Conservation (phyloP, 2,888 invertebrate genomes). For the Sarcophaga carnaria region DNA sequence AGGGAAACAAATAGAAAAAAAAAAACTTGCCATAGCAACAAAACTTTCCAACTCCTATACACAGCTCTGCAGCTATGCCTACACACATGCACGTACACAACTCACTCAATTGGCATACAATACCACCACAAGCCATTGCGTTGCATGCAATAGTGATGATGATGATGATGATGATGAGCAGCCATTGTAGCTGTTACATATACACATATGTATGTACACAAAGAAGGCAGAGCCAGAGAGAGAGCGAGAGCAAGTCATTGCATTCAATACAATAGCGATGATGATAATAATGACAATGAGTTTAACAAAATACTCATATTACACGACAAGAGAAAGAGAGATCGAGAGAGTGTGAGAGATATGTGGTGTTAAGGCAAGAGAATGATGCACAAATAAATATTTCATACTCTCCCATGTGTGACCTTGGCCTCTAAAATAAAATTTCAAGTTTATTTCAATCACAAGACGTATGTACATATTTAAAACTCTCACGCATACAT, state of each 20-base stretch:
- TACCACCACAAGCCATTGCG: not conserved
- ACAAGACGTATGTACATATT: not conserved
- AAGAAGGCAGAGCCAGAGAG: no score
- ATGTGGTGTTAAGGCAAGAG: no score
- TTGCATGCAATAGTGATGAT: slow-evolving; percentile 12
- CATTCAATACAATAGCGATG: no score
- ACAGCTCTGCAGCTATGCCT: slow-evolving; percentile 5
- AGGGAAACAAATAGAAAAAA: not conserved
- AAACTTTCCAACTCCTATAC: slow-evolving; percentile 33
- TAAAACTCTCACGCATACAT: slow-evolving; percentile 4
- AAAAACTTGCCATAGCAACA: slow-evolving; percentile 65
- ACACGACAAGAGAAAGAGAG: no score
- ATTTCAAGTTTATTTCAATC: slow-evolving; percentile 66
- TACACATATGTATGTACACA: not conserved
- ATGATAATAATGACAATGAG: no score
- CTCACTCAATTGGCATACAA: slow-evolving; percentile 31
- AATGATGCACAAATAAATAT: slow-evolving; percentile 27
- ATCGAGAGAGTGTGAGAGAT: no score
- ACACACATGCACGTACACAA: slow-evolving; percentile 15
- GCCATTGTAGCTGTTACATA: not conserved
- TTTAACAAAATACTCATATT: no score
- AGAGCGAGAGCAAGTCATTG: no score
- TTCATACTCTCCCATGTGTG: slow-evolving; percentile 38
- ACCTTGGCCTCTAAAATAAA: slow-evolving; percentile 72
- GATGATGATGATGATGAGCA: slow-evolving; percentile 1